A percentile compares a stretch with the other conserved stretches of the same genome.
Evolutionary conservation across 1,140 invertebrate genomes (phyloP).

Genomic region (Drosophila sucinea): DNA sequence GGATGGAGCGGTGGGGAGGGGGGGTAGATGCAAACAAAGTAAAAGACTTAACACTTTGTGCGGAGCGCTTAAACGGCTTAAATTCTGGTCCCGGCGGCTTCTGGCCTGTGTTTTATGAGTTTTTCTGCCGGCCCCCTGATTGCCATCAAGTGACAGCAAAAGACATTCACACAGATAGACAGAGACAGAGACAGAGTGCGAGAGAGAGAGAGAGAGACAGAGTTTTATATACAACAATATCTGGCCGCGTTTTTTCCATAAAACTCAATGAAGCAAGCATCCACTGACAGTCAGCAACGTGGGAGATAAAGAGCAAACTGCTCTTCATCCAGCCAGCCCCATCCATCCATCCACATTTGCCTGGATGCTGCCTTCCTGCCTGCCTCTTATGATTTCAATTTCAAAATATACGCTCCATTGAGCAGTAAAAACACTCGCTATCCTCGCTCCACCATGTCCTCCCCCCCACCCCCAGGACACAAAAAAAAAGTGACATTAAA

Average conservation of each 20-base stretch:
- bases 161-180: neutral
- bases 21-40: slow-evolving; percentile 41
- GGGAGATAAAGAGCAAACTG: slow-evolving; percentile 59
- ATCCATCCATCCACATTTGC: slow-evolving; percentile 1
- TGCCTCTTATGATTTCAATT: slow-evolving; percentile 73
- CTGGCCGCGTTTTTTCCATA: slow-evolving; percentile 61
- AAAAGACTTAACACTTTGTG: slow-evolving; percentile 72
- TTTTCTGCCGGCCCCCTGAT: slow-evolving; percentile 37
- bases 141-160: slow-evolving; percentile 22
- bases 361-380: slow-evolving; percentile 14
- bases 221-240: slow-evolving; percentile 36
- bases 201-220: neutral
- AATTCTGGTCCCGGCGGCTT: slow-evolving; percentile 27
- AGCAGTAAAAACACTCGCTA: slow-evolving; percentile 50
- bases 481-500: slow-evolving; percentile 77
- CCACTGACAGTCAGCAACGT: slow-evolving; percentile 53
- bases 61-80: slow-evolving; percentile 71
- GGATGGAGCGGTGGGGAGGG: neutral
- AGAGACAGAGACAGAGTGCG: neutral
- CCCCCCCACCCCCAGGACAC: neutral
- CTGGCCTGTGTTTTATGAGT: slow-evolving; percentile 66
- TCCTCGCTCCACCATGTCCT: neutral
- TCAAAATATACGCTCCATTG: slow-evolving; percentile 79
- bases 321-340: slow-evolving; percentile 25
- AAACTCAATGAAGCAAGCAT: slow-evolving; percentile 79